These are phyloP conservation scores for Hyles vespertilio DNA, from an alignment of 1,140 invertebrate species.

Conservation along the genomic window DNA sequence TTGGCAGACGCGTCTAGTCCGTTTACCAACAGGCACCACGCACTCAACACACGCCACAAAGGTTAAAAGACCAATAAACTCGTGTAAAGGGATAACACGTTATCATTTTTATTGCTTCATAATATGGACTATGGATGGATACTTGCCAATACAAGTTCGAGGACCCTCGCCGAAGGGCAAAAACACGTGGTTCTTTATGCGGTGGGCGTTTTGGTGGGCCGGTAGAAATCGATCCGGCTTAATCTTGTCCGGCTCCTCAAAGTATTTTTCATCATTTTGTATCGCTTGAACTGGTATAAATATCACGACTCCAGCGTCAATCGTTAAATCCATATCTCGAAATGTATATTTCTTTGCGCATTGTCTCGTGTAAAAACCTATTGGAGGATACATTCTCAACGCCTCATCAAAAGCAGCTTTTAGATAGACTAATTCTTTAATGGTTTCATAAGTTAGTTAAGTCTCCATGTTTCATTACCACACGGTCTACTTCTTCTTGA, in stretches of 20 bases:
- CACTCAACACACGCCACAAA: no score
- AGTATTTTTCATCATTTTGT: slow-evolving; percentile 74
- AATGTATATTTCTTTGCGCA: slow-evolving; percentile 59
- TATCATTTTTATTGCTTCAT: no score
- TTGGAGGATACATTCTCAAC: slow-evolving; percentile 57
- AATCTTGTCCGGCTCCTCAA: slow-evolving; percentile 72
- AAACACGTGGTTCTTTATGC: slow-evolving; percentile 50
- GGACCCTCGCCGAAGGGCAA: slow-evolving; percentile 35
- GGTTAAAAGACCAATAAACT: no score
- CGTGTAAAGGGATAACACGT: no score
- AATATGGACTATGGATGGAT: no score
- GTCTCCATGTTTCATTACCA: slow-evolving; percentile 37
- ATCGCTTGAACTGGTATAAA: slow-evolving; percentile 59
- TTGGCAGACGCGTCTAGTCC: no score
- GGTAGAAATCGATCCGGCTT: slow-evolving; percentile 75
- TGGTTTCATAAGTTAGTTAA: slow-evolving; percentile 47
- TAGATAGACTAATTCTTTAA: slow-evolving; percentile 55
- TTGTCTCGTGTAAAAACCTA: slow-evolving; percentile 43
- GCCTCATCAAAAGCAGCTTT: slow-evolving; percentile 60
- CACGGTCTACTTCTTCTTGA: slow-evolving; percentile 70
- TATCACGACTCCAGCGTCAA: slow-evolving; percentile 47
- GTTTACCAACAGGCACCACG: no score
- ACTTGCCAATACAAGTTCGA: slow-evolving; percentile 27
- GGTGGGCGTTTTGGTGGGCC: slow-evolving; percentile 34
- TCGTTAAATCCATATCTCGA: slow-evolving; percentile 37